Evolutionary conservation across 2,113 vertebrate species (phyloP).

Genomic region (Dipodomys merriami): DNA sequence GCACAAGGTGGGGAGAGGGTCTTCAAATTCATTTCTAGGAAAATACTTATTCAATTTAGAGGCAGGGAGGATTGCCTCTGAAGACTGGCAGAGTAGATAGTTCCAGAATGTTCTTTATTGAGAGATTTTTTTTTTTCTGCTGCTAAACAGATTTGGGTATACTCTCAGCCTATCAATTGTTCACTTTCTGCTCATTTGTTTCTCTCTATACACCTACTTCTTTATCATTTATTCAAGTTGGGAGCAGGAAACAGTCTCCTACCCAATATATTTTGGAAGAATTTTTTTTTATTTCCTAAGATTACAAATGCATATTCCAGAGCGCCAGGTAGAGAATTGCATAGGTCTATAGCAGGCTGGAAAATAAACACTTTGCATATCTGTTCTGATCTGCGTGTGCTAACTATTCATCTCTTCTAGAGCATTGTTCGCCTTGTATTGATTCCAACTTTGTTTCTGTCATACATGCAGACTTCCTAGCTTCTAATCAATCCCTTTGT

Average conservation of each 20-base stretch:
- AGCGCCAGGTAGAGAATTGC: background rate
- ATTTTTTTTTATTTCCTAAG: constrained; percentile 2
- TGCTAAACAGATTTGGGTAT: background rate
- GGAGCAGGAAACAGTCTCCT: background rate
- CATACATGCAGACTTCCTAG: background rate
- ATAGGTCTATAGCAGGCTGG: background rate
- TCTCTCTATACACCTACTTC: background rate
- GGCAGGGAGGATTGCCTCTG: background rate
- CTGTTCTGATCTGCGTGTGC: background rate
- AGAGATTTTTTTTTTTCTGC: constrained; percentile 36
- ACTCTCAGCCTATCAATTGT: background rate
- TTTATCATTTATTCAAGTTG: background rate
- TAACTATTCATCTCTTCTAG: background rate
- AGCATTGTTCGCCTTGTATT: background rate
- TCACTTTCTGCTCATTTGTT: constrained; percentile 13
- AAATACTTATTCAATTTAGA: background rate
- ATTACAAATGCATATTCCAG: background rate
- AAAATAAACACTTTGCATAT: constrained; percentile 6
- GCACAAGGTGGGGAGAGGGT: background rate
- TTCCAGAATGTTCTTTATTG: background rate
- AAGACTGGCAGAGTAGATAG: background rate
- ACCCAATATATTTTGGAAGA: background rate
- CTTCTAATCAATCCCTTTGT: background rate
- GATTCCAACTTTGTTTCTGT: background rate
- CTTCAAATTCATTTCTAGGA: too few species aligned